Percentiles rank a stretch among this genome's conserved stretches.
Evolutionary conservation across 2,113 vertebrate species (phyloP).

Genomic region (Proterorhinus semilunaris): DNA sequence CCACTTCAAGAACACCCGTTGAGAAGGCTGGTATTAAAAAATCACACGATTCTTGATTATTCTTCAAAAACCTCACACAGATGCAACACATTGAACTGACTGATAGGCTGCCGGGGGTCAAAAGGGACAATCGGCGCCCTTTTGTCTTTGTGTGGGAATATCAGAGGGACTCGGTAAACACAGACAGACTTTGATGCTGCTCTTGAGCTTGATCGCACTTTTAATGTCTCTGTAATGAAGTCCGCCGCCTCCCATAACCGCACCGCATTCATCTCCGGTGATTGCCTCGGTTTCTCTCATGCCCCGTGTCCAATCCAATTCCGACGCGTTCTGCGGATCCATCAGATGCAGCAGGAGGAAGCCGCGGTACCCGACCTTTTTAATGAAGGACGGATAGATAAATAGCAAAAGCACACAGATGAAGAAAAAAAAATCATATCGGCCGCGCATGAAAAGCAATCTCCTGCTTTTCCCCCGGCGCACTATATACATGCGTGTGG

Average conservation of each 20-base stretch:
- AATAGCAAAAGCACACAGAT: not conserved
- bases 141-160: not conserved
- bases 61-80: no score
- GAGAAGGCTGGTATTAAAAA: no score
- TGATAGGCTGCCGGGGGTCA: slow-evolving; percentile 8
- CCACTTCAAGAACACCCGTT: no score
- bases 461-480: no score
- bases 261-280: slow-evolving; percentile 31
- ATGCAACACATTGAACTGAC: not conserved
- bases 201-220: slow-evolving; percentile 14
- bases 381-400: slow-evolving; percentile 55
- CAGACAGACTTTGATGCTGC: slow-evolving; percentile 15
- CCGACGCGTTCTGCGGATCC: slow-evolving; percentile 32
- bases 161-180: not conserved
- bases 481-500: no score
- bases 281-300: slow-evolving; percentile 42
- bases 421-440: not conserved
- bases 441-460: slow-evolving; percentile 19
- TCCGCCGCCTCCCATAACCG: slow-evolving; percentile 18
- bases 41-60: no score
- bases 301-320: slow-evolving; percentile 27
- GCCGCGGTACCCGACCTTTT: slow-evolving; percentile 20
- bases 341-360: slow-evolving; percentile 24
- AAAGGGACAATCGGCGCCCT: not conserved
- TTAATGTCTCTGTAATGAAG: slow-evolving; percentile 32